Percentiles rank a stretch among this genome's conserved stretches.
Evolutionary conservation across 53 echinoderm and acorn worm genomes (phyloP).

Genomic region (Echinometra lucunter): DNA sequence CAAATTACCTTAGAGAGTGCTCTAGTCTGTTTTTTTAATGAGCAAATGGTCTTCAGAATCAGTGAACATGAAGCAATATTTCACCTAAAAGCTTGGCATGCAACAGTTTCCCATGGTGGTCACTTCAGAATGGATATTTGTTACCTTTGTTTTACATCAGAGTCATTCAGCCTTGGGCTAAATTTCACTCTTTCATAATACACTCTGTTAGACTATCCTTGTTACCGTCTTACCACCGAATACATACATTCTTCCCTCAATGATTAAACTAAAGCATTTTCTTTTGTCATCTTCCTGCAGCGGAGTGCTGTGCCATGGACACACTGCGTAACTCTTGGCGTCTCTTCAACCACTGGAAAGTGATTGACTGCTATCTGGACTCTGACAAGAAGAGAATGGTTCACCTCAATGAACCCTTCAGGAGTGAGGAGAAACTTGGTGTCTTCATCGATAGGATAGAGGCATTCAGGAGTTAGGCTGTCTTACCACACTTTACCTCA

Average conservation of each 20-base stretch:
- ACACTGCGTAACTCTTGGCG: conserved; percentile 93
- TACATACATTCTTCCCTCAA: not conserved
- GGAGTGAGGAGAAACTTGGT: conserved; percentile 81
- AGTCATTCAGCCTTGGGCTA: no score
- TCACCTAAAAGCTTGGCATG: no score
- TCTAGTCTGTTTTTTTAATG: no score
- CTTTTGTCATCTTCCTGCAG: conserved; percentile 51
- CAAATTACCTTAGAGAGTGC: no score
- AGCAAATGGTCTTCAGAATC: no score
- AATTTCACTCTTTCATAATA: no score
- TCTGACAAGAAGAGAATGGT: conserved; percentile 88
- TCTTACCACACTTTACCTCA: not conserved
- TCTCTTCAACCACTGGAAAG: conserved; percentile 91
- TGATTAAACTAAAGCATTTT: not conserved
- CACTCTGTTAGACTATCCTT: no score
- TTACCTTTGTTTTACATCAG: no score
- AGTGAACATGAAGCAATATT: no score
- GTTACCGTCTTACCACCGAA: not conserved
- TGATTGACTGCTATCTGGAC: conserved; percentile 85
- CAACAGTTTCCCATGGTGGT: no score
- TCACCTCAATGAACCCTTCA: conserved; percentile 85
- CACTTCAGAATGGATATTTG: no score
- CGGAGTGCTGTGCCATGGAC: conserved; percentile 97
- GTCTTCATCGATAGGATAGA: conserved; percentile 93
- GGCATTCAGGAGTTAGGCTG: conserved; percentile 77